Evolutionary conservation across 2,797 vertebrate genomes (phyloP), one percentile per base, ranked within the genome.

Genomic region (Microctenopoma lineatum): DNA sequence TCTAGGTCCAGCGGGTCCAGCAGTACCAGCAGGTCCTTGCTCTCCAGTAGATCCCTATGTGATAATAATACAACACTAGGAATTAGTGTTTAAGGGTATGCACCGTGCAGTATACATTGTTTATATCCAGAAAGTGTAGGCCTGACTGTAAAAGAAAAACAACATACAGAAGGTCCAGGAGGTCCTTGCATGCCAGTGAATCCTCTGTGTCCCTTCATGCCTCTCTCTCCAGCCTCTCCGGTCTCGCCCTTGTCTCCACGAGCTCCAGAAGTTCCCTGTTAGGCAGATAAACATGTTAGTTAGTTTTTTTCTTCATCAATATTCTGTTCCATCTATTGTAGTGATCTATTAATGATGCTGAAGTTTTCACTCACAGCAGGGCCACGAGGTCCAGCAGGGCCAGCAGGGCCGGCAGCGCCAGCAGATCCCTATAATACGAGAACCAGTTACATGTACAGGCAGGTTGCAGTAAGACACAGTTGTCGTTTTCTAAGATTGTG

Each of bases 161-260:
- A 7, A 97, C 97, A 89, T 89, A 99, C 97, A 41, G 96, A 7
- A 75, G 96, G 92, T 81, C 98, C 98, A 14, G 97, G 95, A 34
- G 95, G 94, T 89, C 98, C 98, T 90, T 98, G 97, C 87, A 96
- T 96, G 89, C 98, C 98, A 0, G 97, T 96, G 94, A 99, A 98
- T 85, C 98, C 98, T 94, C 98, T 94, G 93, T 99, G 98, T 92
- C 97, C 98, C 95, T 99, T 99, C 91, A 99, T 95, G 94, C 97
- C 97, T 96, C 97, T 97, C 89, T 98, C 96, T 75, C 98, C 98
- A 84, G 95, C 95, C 90, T 99, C 98, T 25, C 98, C 98, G 0
- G 91, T 1, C 91, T 99, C 98, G 91, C 98, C 98, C 95, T 97
- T 99, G 94, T 99, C 98, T 94, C 98, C 98, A 88, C 98, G 97